A percentile compares a stretch with the other conserved stretches of the same genome.
Evolutionary conservation across 2,797 vertebrate genomes (phyloP).

Genomic region (Clarias fuscus): DNA sequence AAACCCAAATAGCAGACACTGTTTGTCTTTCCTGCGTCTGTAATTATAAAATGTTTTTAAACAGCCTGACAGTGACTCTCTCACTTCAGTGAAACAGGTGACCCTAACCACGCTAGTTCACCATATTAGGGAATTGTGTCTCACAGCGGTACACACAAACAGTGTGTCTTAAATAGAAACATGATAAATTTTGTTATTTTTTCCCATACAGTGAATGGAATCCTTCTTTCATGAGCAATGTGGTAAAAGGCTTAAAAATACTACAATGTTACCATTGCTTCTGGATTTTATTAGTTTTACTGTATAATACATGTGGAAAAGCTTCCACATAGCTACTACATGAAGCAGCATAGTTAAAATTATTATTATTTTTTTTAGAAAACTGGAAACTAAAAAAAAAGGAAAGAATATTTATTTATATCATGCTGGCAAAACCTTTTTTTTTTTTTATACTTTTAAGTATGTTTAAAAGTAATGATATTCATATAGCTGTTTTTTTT

Average conservation of each 20-base stretch:
- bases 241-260: neutral
- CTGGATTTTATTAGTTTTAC: neutral
- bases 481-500: neutral
- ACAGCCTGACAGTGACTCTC: conserved; percentile 10
- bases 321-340: neutral
- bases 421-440: too few relatives aligned
- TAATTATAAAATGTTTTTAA: conserved; percentile 41
- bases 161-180: neutral
- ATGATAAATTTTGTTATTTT: neutral
- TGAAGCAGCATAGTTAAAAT: neutral
- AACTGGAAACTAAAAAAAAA: neutral
- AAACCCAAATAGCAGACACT: conserved; percentile 19
- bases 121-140: conserved; percentile 54
- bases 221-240: neutral
- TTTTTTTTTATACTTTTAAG: neutral
- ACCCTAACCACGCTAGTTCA: conserved; percentile 20
- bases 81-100: conserved; percentile 7
- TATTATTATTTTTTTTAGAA: neutral
- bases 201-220: neutral
- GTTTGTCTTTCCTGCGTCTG: conserved; percentile 36
- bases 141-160: conserved; percentile 33
- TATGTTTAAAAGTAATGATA: neutral
- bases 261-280: neutral
- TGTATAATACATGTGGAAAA: neutral
- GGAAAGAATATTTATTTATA: neutral